Evolutionary conservation across 2,888 invertebrate genomes (phyloP).

Genomic region (Mythimna loreyi): DNA sequence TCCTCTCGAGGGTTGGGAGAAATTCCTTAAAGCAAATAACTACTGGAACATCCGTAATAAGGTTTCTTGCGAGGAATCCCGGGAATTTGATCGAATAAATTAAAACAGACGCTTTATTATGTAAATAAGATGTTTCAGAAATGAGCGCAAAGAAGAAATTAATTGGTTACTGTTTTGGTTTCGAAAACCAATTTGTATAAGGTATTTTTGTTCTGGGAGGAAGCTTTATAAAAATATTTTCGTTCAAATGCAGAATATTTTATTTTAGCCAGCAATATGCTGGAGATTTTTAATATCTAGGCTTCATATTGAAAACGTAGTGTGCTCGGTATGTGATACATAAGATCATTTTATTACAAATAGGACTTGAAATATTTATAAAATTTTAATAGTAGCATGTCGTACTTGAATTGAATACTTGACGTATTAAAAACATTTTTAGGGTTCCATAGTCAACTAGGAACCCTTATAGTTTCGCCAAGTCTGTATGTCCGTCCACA

Average conservation of each 20-base stretch:
- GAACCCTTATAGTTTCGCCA: no score
- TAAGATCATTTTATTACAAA: background rate
- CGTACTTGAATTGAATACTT: no score
- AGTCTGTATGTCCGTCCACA: no score
- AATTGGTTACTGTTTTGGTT: slow-evolving; percentile 41
- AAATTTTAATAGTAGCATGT: no score
- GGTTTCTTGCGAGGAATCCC: slow-evolving; percentile 39
- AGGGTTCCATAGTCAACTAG: no score
- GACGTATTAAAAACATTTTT: no score
- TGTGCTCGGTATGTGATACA: slow-evolving; percentile 7
- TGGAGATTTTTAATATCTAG: slow-evolving; percentile 32
- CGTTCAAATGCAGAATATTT: slow-evolving; percentile 8
- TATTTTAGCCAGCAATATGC: slow-evolving; percentile 15
- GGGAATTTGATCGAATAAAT: slow-evolving; percentile 54
- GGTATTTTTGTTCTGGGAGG: slow-evolving; percentile 16
- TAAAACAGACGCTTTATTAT: slow-evolving; percentile 49
- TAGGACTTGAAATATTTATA: background rate
- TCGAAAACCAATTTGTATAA: slow-evolving; percentile 7
- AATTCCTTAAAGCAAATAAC: slow-evolving; percentile 60
- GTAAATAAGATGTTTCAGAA: slow-evolving; percentile 52
- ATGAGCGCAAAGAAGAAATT: slow-evolving; percentile 38
- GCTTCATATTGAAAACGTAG: slow-evolving; percentile 24
- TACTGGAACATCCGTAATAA: slow-evolving; percentile 43
- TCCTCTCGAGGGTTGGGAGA: slow-evolving; percentile 39
- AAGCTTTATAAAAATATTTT: slow-evolving; percentile 18